These are phyloP conservation scores for Stramonita haemastoma DNA, from an alignment of 2,888 invertebrate species.

Conservation along the genomic window DNA sequence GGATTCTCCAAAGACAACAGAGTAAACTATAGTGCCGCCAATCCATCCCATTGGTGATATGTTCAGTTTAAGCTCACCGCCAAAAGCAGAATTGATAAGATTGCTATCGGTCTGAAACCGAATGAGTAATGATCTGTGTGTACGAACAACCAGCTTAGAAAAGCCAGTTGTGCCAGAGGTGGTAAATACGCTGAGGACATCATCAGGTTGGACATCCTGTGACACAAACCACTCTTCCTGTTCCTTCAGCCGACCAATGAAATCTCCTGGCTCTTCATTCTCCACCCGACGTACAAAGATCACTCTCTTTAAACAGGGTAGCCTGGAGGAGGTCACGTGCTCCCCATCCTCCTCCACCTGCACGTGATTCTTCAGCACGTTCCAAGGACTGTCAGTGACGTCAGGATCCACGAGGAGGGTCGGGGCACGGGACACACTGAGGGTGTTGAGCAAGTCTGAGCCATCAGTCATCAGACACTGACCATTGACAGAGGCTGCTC, in stretches of 20 bases:
- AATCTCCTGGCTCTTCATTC: not conserved
- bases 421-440: not conserved
- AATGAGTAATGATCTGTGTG: not conserved
- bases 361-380: slow-evolving; percentile 28
- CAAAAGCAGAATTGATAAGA: not conserved
- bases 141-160: not conserved
- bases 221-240: slow-evolving; percentile 5
- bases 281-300: not conserved
- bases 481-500: slow-evolving; percentile 32
- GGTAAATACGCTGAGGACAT: not conserved
- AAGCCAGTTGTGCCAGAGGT: slow-evolving; percentile 28
- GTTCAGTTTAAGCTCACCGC: not conserved
- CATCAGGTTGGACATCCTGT: slow-evolving; percentile 10
- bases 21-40: not conserved
- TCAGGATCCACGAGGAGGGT: slow-evolving; percentile 39
- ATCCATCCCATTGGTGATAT: slow-evolving; percentile 11
- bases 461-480: slow-evolving; percentile 39
- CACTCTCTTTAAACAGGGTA: slow-evolving; percentile 5
- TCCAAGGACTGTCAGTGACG: slow-evolving; percentile 34
- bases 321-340: not conserved
- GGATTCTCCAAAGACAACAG: not conserved
- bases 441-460: slow-evolving; percentile 17
- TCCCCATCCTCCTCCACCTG: not conserved
- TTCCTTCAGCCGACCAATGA: slow-evolving; percentile 31
- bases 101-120: not conserved